Evolutionary conservation across 2,797 vertebrate species (phyloP).

Genomic region (Apodemus agrarius): DNA sequence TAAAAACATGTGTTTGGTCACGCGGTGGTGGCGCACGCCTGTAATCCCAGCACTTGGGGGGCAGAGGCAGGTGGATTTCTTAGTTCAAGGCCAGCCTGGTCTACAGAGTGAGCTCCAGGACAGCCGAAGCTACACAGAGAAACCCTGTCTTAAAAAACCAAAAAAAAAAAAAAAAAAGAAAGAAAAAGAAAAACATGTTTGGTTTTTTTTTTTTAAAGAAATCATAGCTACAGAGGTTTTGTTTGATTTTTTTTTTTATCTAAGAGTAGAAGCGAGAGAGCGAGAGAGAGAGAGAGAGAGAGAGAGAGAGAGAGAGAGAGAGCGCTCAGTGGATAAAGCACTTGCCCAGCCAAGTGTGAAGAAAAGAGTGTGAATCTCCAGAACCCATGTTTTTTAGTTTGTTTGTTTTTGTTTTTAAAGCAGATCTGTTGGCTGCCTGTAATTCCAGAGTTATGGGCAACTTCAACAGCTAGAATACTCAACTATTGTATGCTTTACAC

Average conservation of each 20-base stretch:
- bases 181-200: constrained; percentile 33
- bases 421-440: no score
- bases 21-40: no score
- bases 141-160: no score
- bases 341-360: background rate
- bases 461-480: background rate
- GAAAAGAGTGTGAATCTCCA: background rate
- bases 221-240: background rate
- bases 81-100: no score
- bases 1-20: constrained; percentile 27
- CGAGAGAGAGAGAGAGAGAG: background rate
- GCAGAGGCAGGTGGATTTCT: no score
- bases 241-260: background rate
- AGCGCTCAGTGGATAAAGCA: background rate
- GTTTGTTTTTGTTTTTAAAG: no score
- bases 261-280: background rate
- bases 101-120: no score
- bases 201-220: constrained; percentile 18
- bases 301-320: background rate
- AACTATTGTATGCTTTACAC: background rate
- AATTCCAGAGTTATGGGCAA: background rate
- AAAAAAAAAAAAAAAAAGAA: no score
- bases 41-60: no score
- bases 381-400: background rate
- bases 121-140: no score